Evolutionary conservation across 2,888 invertebrate species (phyloP).

Genomic region (Fissipunctia ypsillon): DNA sequence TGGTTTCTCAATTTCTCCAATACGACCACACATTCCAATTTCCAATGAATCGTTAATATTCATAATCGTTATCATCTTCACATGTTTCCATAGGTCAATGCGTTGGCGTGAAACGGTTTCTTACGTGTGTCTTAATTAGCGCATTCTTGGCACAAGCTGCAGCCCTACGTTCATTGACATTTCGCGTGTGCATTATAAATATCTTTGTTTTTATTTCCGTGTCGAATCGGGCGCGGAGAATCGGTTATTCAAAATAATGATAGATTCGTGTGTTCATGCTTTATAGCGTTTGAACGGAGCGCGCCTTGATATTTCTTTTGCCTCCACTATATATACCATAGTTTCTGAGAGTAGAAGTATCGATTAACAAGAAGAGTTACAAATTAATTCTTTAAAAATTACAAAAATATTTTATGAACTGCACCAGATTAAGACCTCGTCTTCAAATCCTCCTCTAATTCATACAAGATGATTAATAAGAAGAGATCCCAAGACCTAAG

Average conservation of each 20-base stretch:
- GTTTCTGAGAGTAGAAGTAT: neutral
- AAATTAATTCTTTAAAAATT: neutral
- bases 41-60: constrained; percentile 23
- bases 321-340: neutral
- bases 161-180: constrained; percentile 74
- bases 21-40: neutral
- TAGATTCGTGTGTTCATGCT: constrained; percentile 40
- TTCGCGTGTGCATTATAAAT: constrained; percentile 64
- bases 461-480: too few relatives aligned
- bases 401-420: neutral
- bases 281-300: constrained; percentile 1
- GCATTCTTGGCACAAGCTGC: constrained; percentile 68
- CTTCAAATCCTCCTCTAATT: neutral
- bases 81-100: constrained; percentile 42
- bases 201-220: constrained; percentile 65
- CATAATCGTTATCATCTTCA: constrained; percentile 6
- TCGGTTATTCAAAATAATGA: constrained; percentile 54
- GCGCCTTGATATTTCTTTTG: constrained; percentile 17
- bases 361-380: neutral
- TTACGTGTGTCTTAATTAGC: constrained; percentile 58
- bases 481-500: neutral
- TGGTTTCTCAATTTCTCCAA: constrained; percentile 4
- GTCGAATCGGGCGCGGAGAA: constrained; percentile 42
- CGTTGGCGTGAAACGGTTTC: constrained; percentile 56
- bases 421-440: neutral